A percentile compares a stretch with the other conserved stretches of the same genome.
phyloP scores from a whole-genome alignment of 1,140 invertebrate genomes.

The Mylabris phalerata region DNA sequence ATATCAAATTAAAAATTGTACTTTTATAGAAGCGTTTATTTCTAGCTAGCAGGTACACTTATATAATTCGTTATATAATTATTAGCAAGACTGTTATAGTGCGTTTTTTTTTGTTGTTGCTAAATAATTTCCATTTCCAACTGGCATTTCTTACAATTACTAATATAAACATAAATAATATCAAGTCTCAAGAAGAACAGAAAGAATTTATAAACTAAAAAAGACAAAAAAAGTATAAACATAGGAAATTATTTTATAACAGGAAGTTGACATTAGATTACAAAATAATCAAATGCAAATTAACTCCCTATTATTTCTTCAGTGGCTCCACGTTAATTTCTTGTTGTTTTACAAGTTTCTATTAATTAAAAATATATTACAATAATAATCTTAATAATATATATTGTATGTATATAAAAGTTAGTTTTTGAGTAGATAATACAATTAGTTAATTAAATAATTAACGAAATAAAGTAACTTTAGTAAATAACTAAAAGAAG shows the following conservation, averaged over 20 bases:
- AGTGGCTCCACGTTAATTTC: not conserved
- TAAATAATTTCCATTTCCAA: slow-evolving; percentile 10
- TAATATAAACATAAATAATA: slow-evolving; percentile 17
- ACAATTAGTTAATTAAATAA: slow-evolving; percentile 28
- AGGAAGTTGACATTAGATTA: no score
- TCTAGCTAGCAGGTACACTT: slow-evolving; percentile 36
- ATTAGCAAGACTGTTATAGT: no score
- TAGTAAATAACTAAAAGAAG: slow-evolving; percentile 8
- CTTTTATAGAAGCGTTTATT: slow-evolving; percentile 17
- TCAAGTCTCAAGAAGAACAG: not conserved
- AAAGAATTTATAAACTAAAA: not conserved
- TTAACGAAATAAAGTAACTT: slow-evolving; percentile 7
- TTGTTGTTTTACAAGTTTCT: not conserved
- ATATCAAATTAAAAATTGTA: not conserved
- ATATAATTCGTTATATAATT: slow-evolving; percentile 31
- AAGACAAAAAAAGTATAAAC: not conserved
- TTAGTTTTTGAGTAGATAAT: not conserved
- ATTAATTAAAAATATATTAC: not conserved
- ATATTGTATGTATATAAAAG: not conserved
- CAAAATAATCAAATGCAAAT: slow-evolving; percentile 30
- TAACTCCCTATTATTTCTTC: slow-evolving; percentile 13
- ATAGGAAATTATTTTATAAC: no score
- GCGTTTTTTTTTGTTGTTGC: not conserved
- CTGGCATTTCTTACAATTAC: not conserved
- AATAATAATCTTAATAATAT: not conserved